phyloP scores from a whole-genome alignment of 2,888 invertebrate species.

The Drosophila borealis region DNA sequence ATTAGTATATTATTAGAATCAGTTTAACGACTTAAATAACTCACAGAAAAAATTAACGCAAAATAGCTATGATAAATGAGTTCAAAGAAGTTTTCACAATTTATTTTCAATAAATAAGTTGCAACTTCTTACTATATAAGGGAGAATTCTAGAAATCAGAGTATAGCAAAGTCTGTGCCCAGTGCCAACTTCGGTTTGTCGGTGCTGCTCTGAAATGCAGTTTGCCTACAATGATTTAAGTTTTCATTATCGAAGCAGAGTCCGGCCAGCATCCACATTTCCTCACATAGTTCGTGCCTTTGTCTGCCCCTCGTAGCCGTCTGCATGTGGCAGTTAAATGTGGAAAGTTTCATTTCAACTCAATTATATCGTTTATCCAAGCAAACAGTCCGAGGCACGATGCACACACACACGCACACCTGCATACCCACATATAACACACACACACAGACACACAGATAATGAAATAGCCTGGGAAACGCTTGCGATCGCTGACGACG shows the following conservation, averaged over 20 bases:
- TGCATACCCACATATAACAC: neutral
- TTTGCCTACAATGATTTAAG: conserved; percentile 75
- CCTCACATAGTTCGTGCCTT: neutral
- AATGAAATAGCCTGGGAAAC: conserved; percentile 55
- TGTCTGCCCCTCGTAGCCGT: conserved; percentile 9
- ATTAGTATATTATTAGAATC: no score
- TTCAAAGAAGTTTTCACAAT: no score
- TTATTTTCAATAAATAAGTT: no score
- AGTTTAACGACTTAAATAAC: no score
- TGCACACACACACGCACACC: neutral
- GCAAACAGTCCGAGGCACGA: conserved; percentile 65
- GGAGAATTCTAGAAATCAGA: neutral
- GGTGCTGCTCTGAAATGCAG: conserved; percentile 42
- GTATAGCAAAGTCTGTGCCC: conserved; percentile 13
- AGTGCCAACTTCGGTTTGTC: neutral
- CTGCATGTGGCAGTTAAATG: conserved; percentile 74
- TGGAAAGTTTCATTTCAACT: conserved; percentile 78
- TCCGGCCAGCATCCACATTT: conserved; percentile 27
- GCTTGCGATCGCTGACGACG: conserved; percentile 58
- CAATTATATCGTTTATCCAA: conserved; percentile 78
- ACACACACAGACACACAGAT: conserved; percentile 30
- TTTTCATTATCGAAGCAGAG: conserved; percentile 73
- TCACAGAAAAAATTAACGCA: no score
- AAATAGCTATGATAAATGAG: no score
- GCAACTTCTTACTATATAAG: no score